Evolutionary conservation across 2,888 invertebrate genomes (phyloP).

Genomic region (Drosophila picticornis): DNA sequence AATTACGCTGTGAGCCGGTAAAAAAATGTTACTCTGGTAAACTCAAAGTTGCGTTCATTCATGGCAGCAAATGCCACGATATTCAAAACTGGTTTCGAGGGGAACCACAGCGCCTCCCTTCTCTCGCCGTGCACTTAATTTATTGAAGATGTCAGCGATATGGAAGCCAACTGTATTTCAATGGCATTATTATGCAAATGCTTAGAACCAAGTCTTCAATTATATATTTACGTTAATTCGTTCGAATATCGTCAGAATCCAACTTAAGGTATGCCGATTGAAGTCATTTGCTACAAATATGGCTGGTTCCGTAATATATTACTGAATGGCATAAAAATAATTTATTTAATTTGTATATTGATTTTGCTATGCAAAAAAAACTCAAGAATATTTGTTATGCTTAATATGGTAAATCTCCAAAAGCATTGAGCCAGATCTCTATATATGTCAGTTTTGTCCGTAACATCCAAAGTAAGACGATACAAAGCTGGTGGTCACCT

Average conservation of each 20-base stretch:
- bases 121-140: constrained; percentile 24
- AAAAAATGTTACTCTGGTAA: constrained; percentile 7
- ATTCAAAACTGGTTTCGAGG: constrained; percentile 35
- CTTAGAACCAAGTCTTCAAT: constrained; percentile 12
- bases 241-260: background rate
- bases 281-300: background rate
- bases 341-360: background rate
- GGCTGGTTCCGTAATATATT: background rate
- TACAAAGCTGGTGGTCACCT: background rate
- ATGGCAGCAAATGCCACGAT: constrained; percentile 26
- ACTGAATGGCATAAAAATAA: background rate
- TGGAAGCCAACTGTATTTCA: constrained; percentile 27
- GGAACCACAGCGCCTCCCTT: background rate
- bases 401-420: background rate
- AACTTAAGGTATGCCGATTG: background rate
- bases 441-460: background rate
- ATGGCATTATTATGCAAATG: constrained; percentile 45
- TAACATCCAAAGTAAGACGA: background rate
- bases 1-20: constrained; percentile 54
- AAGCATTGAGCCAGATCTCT: background rate
- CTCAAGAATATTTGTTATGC: background rate
- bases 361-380: background rate
- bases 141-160: constrained; percentile 47
- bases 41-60: constrained; percentile 37
- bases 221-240: background rate